A percentile compares a stretch with the other conserved stretches of the same genome.
These are phyloP conservation scores for Ctenoplectra terminalis DNA, from an alignment of 1,140 invertebrate species.

Conservation along the genomic window DNA sequence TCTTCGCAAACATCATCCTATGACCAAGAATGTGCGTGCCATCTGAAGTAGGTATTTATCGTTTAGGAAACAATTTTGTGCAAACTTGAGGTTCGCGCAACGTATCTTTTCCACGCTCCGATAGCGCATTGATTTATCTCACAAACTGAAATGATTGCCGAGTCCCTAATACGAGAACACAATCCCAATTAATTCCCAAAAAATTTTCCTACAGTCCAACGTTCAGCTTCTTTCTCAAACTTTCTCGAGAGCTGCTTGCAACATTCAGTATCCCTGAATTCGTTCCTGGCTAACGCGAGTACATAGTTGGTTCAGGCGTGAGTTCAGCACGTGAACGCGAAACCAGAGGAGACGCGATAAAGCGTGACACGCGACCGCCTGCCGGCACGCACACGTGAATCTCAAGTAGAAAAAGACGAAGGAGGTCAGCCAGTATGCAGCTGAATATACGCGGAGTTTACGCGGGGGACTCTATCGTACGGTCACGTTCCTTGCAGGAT, in stretches of 20 bases:
- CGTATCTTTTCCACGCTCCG: background rate
- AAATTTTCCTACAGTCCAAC: background rate
- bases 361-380: conserved; percentile 53
- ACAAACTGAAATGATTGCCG: background rate
- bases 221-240: no score
- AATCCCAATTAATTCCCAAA: background rate
- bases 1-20: conserved; percentile 62
- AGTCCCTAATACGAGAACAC: accelerated
- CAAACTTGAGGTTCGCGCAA: background rate
- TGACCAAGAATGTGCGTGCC: background rate
- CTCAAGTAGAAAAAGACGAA: conserved; percentile 15
- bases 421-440: conserved; percentile 25
- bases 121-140: background rate
- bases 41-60: conserved; percentile 12
- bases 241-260: background rate
- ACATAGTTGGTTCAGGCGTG: background rate
- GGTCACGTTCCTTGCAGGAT: conserved; percentile 18
- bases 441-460: conserved; percentile 6
- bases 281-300: background rate
- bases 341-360: conserved; percentile 37
- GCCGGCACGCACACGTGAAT: conserved; percentile 37
- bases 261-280: background rate
- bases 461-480: background rate
- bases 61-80: background rate
- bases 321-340: conserved; percentile 42